phyloP scores from a whole-genome alignment of 2,113 vertebrate species.

The Malurus elegans region DNA sequence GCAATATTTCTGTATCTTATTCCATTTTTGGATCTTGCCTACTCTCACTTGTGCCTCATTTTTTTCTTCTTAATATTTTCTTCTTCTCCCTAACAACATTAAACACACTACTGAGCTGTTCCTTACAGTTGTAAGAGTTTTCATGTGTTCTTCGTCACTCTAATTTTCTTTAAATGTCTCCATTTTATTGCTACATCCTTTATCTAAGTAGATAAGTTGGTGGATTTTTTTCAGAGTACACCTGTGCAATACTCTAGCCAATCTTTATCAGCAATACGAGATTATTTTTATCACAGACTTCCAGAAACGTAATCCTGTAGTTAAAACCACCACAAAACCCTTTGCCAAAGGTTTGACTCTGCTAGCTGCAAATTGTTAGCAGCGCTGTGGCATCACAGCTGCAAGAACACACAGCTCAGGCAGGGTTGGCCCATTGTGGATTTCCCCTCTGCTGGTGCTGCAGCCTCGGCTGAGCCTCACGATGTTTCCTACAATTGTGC shows the following conservation, averaged over 20 bases:
- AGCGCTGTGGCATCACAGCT: not conserved
- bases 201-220: rapidly evolving
- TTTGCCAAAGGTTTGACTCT: not conserved
- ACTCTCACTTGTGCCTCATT: not conserved
- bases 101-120: not conserved
- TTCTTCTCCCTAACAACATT: not conserved
- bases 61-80: not conserved
- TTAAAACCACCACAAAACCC: not conserved
- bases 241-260: not conserved
- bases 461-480: not conserved
- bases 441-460: not conserved
- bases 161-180: not conserved
- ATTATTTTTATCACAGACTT: not conserved
- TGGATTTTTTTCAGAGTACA: not conserved
- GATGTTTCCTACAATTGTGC: not conserved
- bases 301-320: not conserved
- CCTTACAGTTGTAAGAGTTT: not conserved
- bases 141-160: not conserved
- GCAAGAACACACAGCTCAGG: not conserved
- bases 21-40: not conserved
- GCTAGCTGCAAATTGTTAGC: not conserved
- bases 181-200: not conserved
- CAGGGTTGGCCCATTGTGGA: not conserved
- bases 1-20: not conserved
- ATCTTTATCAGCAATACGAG: not conserved